phyloP scores from a whole-genome alignment of 1,140 invertebrate species.

The Ctenoplectra terminalis region DNA sequence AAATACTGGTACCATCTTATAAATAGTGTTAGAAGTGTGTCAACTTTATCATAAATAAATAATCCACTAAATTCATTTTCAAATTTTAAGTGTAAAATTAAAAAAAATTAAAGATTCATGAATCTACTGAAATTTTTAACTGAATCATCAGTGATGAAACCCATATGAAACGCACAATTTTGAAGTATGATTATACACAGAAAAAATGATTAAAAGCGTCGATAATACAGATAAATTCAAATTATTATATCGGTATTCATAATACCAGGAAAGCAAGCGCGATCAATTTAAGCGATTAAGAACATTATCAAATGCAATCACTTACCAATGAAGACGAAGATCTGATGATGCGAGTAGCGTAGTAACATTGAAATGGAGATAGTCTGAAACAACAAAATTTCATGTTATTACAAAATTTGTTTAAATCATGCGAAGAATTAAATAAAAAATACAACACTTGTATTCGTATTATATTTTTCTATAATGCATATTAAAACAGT shows the following conservation, averaged over 20 bases:
- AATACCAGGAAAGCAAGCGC: background rate
- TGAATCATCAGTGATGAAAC: background rate
- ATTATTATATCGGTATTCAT: background rate
- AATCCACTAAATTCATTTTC: background rate
- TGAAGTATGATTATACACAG: background rate
- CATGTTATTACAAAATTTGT: background rate
- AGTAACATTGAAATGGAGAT: constrained; percentile 98
- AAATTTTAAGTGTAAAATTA: too few relatives aligned
- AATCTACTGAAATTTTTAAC: too few relatives aligned
- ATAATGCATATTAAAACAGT: too few relatives aligned
- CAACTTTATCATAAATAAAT: too few relatives aligned
- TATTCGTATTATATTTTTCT: too few relatives aligned
- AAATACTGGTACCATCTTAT: too few relatives aligned
- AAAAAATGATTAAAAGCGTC: background rate
- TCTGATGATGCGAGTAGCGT: constrained; percentile 99
- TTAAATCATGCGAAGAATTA: too few relatives aligned
- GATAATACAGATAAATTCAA: too few relatives aligned
- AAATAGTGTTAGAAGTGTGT: too few relatives aligned
- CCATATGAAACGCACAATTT: too few relatives aligned
- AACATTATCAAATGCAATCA: constrained; percentile 54
- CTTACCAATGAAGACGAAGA: constrained; percentile 99
- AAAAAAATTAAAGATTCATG: too few relatives aligned
- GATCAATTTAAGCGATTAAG: background rate
- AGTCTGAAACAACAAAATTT: constrained; percentile 90
- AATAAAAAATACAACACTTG: too few relatives aligned